phyloP scores from a whole-genome alignment of 2,888 invertebrate species.

The Xestia rhomboidea region DNA sequence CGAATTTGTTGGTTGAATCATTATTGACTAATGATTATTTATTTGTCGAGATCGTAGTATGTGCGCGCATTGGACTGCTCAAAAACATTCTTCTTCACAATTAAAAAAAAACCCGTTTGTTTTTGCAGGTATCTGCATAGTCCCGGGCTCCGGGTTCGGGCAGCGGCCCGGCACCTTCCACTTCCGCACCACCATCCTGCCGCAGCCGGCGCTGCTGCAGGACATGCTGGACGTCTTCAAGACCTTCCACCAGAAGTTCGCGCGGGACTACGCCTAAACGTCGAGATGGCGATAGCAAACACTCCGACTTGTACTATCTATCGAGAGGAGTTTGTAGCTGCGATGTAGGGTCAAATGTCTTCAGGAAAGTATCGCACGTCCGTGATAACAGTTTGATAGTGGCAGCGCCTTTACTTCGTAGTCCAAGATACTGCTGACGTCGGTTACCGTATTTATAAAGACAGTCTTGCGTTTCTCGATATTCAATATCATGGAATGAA shows the following conservation, averaged over 20 bases:
- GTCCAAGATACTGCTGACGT: background rate
- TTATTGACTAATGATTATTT: too few species aligned
- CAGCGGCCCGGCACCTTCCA: constrained; percentile 98
- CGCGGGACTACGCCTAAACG: constrained; percentile 74
- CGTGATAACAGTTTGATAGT: background rate
- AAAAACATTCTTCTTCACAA: too few species aligned
- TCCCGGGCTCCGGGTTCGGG: constrained; percentile 98
- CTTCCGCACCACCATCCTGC: constrained; percentile 98
- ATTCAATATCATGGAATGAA: background rate
- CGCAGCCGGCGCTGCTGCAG: constrained; percentile 95
- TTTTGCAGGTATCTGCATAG: constrained; percentile 96
- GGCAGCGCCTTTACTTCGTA: background rate
- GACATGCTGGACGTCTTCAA: constrained; percentile 95
- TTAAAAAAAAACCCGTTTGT: too few species aligned
- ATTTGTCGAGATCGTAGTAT: background rate
- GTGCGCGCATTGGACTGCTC: background rate
- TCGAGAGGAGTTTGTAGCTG: constrained; percentile 42
- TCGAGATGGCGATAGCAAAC: background rate
- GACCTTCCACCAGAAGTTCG: constrained; percentile 95
- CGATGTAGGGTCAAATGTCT: background rate
- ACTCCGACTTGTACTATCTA: constrained; percentile 12
- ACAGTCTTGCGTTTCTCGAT: background rate
- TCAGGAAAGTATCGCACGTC: background rate
- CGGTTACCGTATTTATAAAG: background rate
- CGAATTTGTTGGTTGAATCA: too few species aligned